phyloP scores from a whole-genome alignment of 2,797 vertebrate species.

The Ibycter americanus region DNA sequence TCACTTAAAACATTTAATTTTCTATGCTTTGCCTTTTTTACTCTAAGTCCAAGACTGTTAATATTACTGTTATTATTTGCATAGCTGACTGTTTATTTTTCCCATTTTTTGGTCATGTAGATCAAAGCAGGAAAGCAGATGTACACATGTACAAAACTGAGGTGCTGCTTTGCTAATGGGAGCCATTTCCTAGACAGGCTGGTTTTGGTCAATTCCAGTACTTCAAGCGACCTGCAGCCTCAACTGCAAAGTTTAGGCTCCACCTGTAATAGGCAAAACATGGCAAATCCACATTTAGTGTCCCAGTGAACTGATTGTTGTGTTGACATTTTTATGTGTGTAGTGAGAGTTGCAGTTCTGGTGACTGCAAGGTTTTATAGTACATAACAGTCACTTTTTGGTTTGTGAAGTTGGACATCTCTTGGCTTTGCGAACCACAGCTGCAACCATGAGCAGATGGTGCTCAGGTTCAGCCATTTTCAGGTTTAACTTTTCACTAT shows the following conservation, averaged over 20 bases:
- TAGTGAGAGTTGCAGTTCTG: background rate
- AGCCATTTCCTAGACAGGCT: background rate
- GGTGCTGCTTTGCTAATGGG: background rate
- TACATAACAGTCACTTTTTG: background rate
- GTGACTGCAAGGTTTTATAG: background rate
- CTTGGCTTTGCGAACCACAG: background rate
- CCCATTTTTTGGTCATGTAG: background rate
- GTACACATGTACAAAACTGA: background rate
- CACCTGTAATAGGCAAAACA: background rate
- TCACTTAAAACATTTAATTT: background rate
- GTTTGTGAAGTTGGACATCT: background rate
- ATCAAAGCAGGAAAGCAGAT: background rate
- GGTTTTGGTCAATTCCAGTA: background rate
- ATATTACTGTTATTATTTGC: background rate
- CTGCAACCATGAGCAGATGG: background rate
- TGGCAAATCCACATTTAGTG: background rate
- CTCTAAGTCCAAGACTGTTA: background rate
- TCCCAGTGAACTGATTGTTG: background rate
- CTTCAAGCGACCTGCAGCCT: background rate
- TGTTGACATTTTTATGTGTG: background rate
- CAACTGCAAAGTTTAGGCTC: background rate
- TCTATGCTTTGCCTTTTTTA: background rate
- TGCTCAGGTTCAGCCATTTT: background rate
- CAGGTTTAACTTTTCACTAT: background rate
- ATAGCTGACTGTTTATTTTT: background rate